phyloP scores from a whole-genome alignment of 1,140 invertebrate genomes.

The Drosophila elegans region DNA sequence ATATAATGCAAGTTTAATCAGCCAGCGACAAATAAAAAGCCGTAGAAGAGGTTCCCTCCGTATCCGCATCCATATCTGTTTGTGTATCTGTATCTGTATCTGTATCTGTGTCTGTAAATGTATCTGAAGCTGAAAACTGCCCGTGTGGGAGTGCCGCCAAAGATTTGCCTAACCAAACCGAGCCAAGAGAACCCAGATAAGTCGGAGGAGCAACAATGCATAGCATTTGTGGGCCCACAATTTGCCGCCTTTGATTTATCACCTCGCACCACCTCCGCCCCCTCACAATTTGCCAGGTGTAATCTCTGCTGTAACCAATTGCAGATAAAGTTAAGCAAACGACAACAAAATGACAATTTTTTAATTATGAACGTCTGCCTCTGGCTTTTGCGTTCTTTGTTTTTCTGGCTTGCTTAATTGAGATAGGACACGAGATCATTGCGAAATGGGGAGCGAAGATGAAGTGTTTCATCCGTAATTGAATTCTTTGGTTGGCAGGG shows the following conservation, averaged over 20 bases:
- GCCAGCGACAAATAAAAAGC: slow-evolving; percentile 64
- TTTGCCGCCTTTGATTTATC: slow-evolving; percentile 59
- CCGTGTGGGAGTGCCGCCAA: slow-evolving; percentile 28
- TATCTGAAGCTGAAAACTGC: slow-evolving; percentile 11
- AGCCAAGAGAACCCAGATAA: slow-evolving; percentile 54
- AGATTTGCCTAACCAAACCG: slow-evolving; percentile 70
- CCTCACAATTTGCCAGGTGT: slow-evolving; percentile 64
- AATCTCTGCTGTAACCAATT: slow-evolving; percentile 71
- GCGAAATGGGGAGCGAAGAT: slow-evolving; percentile 9
- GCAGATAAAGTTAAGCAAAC: slow-evolving; percentile 77
- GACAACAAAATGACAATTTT: slow-evolving; percentile 76
- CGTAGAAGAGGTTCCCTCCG: slow-evolving; percentile 37
- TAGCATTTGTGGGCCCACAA: slow-evolving; percentile 34
- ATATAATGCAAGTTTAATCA: slow-evolving; percentile 80
- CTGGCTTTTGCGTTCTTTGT: not conserved
- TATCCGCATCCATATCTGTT: slow-evolving; percentile 13
- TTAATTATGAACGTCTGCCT: slow-evolving; percentile 67
- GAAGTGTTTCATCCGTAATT: slow-evolving; percentile 16
- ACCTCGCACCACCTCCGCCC: not conserved
- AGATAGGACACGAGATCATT: slow-evolving; percentile 37
- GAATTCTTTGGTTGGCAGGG: slow-evolving; percentile 1
- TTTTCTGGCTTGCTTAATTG: slow-evolving; percentile 18
- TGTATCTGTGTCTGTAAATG: slow-evolving; percentile 3
- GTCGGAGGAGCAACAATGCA: slow-evolving; percentile 56
- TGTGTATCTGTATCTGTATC: slow-evolving; percentile 1